Percentiles rank a stretch among this genome's conserved stretches.
Evolutionary conservation across 1,140 invertebrate genomes (phyloP).

Genomic region (Tetranychus urticae): DNA sequence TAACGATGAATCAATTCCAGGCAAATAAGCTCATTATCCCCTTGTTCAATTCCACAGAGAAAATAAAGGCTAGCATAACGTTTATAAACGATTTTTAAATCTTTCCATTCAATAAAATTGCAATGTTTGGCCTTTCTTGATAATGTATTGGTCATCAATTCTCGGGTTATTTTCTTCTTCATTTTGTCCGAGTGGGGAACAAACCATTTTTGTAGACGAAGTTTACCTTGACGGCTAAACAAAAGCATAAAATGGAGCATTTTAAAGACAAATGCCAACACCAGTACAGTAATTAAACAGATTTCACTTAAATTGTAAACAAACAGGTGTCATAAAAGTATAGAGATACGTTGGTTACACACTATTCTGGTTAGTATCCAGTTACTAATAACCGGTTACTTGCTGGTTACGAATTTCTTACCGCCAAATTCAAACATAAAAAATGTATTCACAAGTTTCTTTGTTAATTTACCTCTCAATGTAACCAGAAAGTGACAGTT

Average conservation of each 20-base stretch:
- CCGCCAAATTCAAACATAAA: too few species aligned
- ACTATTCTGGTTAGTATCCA: too few species aligned
- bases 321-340: too few species aligned
- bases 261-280: not conserved
- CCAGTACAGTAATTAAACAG: too few species aligned
- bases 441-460: too few species aligned
- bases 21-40: conserved; percentile 85
- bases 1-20: conserved; percentile 94
- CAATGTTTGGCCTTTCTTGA: conserved; percentile 97
- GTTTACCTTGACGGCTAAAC: conserved; percentile 93
- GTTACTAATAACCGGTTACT: too few species aligned
- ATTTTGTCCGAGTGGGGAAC: conserved; percentile 62
- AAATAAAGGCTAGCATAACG: conserved; percentile 96
- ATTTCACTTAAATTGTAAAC: too few species aligned
- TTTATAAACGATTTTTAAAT: conserved; percentile 40
- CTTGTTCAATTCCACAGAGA: conserved; percentile 91
- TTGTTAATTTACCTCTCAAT: too few species aligned
- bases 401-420: too few species aligned
- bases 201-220: conserved; percentile 85
- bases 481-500: too few species aligned
- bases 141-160: conserved; percentile 87
- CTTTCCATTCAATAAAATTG: conserved; percentile 87
- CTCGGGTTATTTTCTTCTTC: conserved; percentile 96
- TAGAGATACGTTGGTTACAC: too few species aligned
- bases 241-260: conserved; percentile 94